Base-by-base conservation (phyloP, 2,888 invertebrate species). In the Diabrotica balteata region DNA sequence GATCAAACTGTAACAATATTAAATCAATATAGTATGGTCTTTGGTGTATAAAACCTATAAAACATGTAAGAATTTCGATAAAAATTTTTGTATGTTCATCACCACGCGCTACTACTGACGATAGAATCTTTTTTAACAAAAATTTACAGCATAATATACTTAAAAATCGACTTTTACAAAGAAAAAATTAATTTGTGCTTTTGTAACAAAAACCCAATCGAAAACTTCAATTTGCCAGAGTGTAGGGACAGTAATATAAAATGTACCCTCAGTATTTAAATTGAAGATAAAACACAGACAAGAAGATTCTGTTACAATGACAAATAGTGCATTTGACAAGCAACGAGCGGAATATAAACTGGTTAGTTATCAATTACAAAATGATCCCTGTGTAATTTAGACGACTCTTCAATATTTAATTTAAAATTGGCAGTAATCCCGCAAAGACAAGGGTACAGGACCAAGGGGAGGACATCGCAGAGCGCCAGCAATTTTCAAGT, bases 381-480 rank as follows among this genome's bases (percentile, higher is more conserved):
- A 77, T 78, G 73, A 77, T 76, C 79, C 77, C 77, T 75, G 50
- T 45, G 61, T 66, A 78, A 78, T 77, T 79, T 79, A 73, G 75
- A 80, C 78, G 79, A 79, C 78, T 78, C 76, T 79, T 82, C 79
- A 81, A 81, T 81, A 81, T 81, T 82, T 81, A 81, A 81, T 81
- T 80, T 80, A 75, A 76, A 75, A 78, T 77, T 79, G 75, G 73
- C 75, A 77, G 77, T 79, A 81, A 82, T 80, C 79, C 80, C 77
- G 73, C 80, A 79, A 78, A 75, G 77, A 78, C 76, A 78, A 63
- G 71, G 64, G 64, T 57, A 64, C 64, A 63, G 72, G 71, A 64
- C 67, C 58, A 69, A 68, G 72, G 72, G 71, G 32, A 45, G 46
- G 17, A 45, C n/a, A 45, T 63, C 55, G 43, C 45, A 70, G 72